Percentiles rank a stretch among this genome's conserved stretches.
Evolutionary conservation across 2,888 invertebrate genomes (phyloP).

Genomic region (Endomychus coccineus): DNA sequence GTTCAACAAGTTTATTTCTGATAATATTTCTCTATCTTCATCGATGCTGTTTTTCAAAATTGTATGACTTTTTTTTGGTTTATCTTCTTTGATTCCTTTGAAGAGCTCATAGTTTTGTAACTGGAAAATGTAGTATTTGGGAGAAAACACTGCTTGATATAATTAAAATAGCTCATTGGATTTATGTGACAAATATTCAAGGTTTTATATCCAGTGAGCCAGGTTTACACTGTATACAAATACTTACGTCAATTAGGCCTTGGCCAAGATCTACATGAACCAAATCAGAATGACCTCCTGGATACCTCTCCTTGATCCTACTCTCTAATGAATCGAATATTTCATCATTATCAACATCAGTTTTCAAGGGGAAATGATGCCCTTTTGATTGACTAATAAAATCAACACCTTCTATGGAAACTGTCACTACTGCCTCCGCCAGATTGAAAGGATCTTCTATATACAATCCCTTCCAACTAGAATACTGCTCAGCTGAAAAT

Average conservation of each 20-base stretch:
- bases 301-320: slow-evolving; percentile 54
- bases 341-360: slow-evolving; percentile 57
- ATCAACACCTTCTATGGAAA: slow-evolving; percentile 63
- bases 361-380: slow-evolving; percentile 51
- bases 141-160: not conserved
- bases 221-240: slow-evolving; percentile 3
- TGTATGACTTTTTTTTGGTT: slow-evolving; percentile 29
- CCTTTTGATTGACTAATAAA: slow-evolving; percentile 48
- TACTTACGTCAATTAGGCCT: slow-evolving; percentile 56
- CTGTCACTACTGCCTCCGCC: slow-evolving; percentile 62
- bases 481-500: slow-evolving; percentile 61
- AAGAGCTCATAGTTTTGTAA: slow-evolving; percentile 23
- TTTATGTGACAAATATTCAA: slow-evolving; percentile 1
- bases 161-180: not conserved
- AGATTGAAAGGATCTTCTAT: slow-evolving; percentile 64
- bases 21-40: slow-evolving; percentile 56
- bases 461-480: slow-evolving; percentile 62
- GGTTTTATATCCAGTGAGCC: slow-evolving; percentile 1
- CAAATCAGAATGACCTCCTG: slow-evolving; percentile 53
- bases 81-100: slow-evolving; percentile 31
- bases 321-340: slow-evolving; percentile 53
- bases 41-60: slow-evolving; percentile 38
- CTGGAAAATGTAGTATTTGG: slow-evolving; percentile 6
- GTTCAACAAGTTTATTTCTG: slow-evolving; percentile 54
- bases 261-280: slow-evolving; percentile 59